Evolutionary conservation across 1,140 invertebrate genomes (phyloP).

Genomic region (Euglossa dilemma): DNA sequence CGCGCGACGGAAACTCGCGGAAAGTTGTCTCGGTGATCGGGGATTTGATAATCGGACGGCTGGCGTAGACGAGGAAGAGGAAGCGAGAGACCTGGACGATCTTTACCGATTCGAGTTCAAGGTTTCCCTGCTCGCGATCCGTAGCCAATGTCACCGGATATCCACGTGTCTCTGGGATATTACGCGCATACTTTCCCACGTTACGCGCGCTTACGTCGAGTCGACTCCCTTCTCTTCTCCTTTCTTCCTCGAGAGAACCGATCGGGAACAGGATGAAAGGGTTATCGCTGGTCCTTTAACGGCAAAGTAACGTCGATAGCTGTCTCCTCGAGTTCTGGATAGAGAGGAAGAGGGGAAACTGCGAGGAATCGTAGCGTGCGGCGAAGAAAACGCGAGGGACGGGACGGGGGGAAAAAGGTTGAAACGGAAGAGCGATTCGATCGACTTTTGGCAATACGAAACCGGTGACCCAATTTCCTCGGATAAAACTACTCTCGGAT

Average conservation of each 20-base stretch:
- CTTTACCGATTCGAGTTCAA: constrained; percentile 20
- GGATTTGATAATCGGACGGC: too few relatives aligned
- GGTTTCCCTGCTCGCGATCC: constrained; percentile 22
- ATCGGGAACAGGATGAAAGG: neutral
- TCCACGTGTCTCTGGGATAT: constrained; percentile 40
- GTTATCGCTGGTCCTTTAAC: neutral
- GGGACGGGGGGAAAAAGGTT: neutral
- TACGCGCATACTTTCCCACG: constrained; percentile 12
- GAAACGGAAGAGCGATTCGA: neutral
- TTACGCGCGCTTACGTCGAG: neutral
- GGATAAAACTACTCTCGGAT: constrained; percentile 6
- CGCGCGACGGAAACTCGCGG: too few relatives aligned
- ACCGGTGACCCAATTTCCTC: constrained; percentile 18
- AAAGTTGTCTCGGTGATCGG: too few relatives aligned
- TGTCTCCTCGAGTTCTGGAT: neutral
- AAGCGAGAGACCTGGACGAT: constrained; percentile 35
- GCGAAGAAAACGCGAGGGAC: neutral
- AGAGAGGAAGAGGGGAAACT: too few relatives aligned
- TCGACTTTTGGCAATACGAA: constrained; percentile 6
- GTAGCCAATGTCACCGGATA: constrained; percentile 13
- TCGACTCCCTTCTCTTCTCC: neutral
- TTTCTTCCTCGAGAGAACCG: neutral
- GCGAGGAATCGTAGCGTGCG: neutral
- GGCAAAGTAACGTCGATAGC: neutral
- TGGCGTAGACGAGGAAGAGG: neutral